A percentile compares a stretch with the other conserved stretches of the same genome.
Evolutionary conservation across 2,113 vertebrate genomes (phyloP).

Genomic region (Zapus hudsonius): DNA sequence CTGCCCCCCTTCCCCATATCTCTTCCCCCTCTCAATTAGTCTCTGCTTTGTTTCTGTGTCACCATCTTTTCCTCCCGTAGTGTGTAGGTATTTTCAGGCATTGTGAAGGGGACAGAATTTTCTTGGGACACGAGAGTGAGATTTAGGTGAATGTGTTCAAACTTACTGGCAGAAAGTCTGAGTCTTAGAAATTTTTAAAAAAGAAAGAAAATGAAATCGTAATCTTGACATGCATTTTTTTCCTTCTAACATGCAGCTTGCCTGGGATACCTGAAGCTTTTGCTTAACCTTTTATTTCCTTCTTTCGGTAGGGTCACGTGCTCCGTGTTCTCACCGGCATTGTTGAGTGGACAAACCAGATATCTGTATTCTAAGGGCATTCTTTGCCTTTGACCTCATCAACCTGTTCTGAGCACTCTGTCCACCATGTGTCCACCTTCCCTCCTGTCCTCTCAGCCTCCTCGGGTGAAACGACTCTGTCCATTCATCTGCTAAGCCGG

Average conservation of each 20-base stretch:
- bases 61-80: too few relatives aligned
- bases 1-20: too few relatives aligned
- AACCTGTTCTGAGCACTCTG: neutral
- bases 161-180: neutral
- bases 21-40: too few relatives aligned
- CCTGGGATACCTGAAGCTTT: neutral
- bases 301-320: neutral
- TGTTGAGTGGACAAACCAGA: neutral
- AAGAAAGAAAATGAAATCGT: neutral
- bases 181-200: neutral
- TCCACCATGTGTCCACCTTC: neutral
- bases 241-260: neutral
- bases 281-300: neutral
- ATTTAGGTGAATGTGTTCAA: neutral
- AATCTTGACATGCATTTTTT: neutral
- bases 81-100: too few relatives aligned
- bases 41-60: too few relatives aligned
- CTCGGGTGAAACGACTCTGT: neutral
- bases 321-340: neutral
- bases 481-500: neutral
- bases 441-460: neutral
- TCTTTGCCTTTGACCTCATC: neutral
- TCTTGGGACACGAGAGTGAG: constrained; percentile 16
- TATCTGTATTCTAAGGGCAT: neutral
- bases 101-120: neutral